A percentile compares a stretch with the other conserved stretches of the same genome.
phyloP scores from a whole-genome alignment of 2,888 invertebrate genomes.

The Zygothrica quintamaculata region DNA sequence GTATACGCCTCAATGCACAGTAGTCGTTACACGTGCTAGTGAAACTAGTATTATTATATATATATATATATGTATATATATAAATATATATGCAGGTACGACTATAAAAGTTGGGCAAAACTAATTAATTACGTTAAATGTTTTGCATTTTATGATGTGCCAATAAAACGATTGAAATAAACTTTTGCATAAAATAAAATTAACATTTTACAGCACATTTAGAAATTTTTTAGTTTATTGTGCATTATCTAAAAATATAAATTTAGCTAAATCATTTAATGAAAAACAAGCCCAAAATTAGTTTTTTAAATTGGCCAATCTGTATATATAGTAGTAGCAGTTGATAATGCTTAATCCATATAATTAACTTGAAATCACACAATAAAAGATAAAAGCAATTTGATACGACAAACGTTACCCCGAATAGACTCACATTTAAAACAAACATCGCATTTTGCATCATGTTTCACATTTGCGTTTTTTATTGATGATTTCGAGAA shows the following conservation, averaged over 20 bases:
- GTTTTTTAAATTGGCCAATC: constrained; percentile 13
- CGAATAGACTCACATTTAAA: constrained; percentile 24
- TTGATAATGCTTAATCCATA: constrained; percentile 25
- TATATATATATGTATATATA: constrained; percentile 4
- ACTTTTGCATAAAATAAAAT: constrained; percentile 26
- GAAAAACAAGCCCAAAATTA: constrained; percentile 1
- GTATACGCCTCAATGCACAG: constrained; percentile 53
- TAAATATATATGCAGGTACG: constrained; percentile 6
- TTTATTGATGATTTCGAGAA: constrained; percentile 31
- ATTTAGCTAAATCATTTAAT: no score
- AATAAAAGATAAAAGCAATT: not conserved
- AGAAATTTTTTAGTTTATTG: no score
- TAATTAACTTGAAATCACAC: not conserved
- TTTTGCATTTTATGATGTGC: constrained; percentile 62
- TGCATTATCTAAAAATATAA: no score
- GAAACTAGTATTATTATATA: not conserved
- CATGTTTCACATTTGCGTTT: constrained; percentile 43
- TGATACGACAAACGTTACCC: not conserved
- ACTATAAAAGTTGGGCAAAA: constrained; percentile 24
- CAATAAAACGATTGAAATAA: constrained; percentile 60
- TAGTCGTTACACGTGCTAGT: constrained; percentile 54
- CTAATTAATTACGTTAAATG: constrained; percentile 65
- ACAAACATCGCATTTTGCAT: constrained; percentile 33
- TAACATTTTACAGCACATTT: constrained; percentile 13
- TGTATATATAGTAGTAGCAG: constrained; percentile 16